Percentiles rank a stretch among this genome's conserved stretches.
These are phyloP conservation scores for Andrena minutula DNA, from an alignment of 2,888 invertebrate species.

Conservation along the genomic window DNA sequence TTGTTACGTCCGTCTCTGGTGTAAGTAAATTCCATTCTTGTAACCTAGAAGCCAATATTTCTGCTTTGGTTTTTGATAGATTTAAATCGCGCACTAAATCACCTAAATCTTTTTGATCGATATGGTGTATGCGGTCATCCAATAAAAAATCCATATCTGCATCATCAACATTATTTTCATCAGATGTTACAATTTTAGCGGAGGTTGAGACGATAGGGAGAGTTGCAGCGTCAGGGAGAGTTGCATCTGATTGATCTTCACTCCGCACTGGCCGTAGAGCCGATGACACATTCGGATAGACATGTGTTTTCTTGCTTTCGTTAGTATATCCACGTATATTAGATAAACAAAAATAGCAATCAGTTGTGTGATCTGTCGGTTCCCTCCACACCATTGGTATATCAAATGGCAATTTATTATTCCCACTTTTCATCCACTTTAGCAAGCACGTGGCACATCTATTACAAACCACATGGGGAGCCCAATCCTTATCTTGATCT, in stretches of 20 bases:
- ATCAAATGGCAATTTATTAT: neutral
- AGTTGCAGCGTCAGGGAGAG: neutral
- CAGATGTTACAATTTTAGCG: neutral
- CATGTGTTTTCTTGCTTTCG: neutral
- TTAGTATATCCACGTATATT: neutral
- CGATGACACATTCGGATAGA: neutral
- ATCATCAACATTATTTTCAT: neutral
- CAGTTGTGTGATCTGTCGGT: neutral
- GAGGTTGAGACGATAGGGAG: neutral
- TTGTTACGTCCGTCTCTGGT: no score
- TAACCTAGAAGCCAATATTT: neutral
- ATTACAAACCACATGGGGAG: neutral
- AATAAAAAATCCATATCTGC: neutral
- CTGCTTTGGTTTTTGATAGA: neutral
- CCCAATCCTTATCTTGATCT: neutral
- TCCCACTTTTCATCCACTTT: neutral
- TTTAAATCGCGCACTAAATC: neutral
- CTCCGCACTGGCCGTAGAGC: neutral
- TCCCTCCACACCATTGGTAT: constrained; percentile 1
- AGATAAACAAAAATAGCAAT: constrained; percentile 9
- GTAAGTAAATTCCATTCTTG: no score
- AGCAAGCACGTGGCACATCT: neutral
- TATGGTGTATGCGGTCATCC: neutral
- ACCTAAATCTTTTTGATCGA: neutral
- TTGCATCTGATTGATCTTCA: neutral